Conservation (phyloP, 2,113 vertebrate genomes). For the Egretta garzetta region DNA sequence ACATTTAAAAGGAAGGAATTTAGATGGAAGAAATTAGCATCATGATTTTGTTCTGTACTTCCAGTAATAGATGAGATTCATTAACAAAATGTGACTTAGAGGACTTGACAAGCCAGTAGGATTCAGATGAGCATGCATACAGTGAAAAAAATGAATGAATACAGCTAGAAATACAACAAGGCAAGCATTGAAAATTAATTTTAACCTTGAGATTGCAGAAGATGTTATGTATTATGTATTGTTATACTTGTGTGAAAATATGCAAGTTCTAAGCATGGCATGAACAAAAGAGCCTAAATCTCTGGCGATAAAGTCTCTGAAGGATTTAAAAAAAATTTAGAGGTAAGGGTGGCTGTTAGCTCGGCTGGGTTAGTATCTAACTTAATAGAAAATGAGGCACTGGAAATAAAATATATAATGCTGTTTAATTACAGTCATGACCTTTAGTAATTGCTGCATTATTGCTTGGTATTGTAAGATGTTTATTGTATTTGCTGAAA, state of each 20-base stretch:
- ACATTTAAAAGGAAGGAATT: neutral
- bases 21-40: neutral
- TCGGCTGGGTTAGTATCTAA: neutral
- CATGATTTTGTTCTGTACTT: neutral
- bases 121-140: neutral
- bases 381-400: neutral
- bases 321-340: neutral
- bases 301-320: neutral
- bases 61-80: neutral
- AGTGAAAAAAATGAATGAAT: neutral
- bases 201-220: neutral
- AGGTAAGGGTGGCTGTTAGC: neutral
- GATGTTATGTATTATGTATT: neutral
- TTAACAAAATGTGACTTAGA: neutral
- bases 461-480: neutral
- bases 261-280: neutral
- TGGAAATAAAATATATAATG: slow-evolving; percentile 43
- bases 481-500: slow-evolving; percentile 32
- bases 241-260: neutral
- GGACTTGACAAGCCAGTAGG: neutral
- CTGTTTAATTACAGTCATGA: slow-evolving; percentile 54
- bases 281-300: neutral
- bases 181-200: neutral
- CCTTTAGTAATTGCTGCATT: slow-evolving; percentile 15
- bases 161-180: neutral